phyloP scores from a whole-genome alignment of 2,797 vertebrate genomes.

The Hydrocynus forskahlii region DNA sequence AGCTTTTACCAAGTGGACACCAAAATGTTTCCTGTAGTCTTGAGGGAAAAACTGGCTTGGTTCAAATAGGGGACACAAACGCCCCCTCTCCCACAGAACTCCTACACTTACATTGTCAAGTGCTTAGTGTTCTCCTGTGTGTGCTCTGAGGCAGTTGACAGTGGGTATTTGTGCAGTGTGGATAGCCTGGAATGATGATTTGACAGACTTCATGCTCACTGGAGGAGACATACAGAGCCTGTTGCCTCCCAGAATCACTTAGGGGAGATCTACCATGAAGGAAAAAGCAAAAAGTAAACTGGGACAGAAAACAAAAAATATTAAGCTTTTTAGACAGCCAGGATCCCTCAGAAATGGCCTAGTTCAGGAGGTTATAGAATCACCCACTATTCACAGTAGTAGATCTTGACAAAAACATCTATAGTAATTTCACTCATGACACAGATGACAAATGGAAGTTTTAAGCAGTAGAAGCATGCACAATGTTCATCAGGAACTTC shows the following conservation, averaged over 20 bases:
- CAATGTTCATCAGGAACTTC: not conserved
- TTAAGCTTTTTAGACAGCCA: not conserved
- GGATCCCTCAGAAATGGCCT: not conserved
- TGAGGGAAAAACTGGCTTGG: not conserved
- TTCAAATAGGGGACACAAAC: not conserved
- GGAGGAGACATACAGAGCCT: not conserved
- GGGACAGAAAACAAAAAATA: not conserved
- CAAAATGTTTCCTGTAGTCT: not conserved
- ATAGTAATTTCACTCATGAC: not conserved
- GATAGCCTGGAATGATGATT: slow-evolving; percentile 15
- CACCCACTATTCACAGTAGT: not conserved
- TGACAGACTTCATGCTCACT: slow-evolving; percentile 12
- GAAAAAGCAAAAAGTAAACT: not conserved
- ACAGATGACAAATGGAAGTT: not conserved
- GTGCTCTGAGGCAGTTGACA: slow-evolving; percentile 2
- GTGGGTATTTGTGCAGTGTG: slow-evolving; percentile 12
- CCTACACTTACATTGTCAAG: not conserved
- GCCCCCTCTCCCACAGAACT: not conserved
- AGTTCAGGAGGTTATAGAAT: not conserved
- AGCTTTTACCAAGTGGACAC: slow-evolving; percentile 22
- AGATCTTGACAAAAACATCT: not conserved
- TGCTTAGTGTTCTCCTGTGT: slow-evolving; percentile 3
- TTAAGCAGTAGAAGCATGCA: not conserved
- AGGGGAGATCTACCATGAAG: not conserved
- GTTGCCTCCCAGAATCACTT: not conserved